These are phyloP conservation scores for Hybos culiciformis DNA, from an alignment of 2,888 invertebrate genomes.

Conservation along the genomic window DNA sequence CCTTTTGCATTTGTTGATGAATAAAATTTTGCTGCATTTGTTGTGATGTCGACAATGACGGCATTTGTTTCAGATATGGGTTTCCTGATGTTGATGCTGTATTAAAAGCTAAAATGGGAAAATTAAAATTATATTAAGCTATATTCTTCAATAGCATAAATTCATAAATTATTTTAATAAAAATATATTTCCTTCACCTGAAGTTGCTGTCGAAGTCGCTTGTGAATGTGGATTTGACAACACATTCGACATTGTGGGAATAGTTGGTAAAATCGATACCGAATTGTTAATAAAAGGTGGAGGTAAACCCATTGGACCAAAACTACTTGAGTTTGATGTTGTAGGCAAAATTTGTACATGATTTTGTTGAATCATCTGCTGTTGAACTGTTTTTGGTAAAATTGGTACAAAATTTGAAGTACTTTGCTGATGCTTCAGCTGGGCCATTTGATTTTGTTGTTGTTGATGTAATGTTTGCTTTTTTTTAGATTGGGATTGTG, in stretches of 20 bases:
- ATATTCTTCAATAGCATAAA: too few species aligned
- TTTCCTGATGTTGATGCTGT: too few species aligned
- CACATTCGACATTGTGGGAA: slow-evolving; percentile 1
- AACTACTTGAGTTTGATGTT: slow-evolving; percentile 3
- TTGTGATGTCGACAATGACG: too few species aligned
- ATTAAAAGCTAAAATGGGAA: too few species aligned
- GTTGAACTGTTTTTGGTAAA: not conserved
- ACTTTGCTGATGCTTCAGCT: slow-evolving; percentile 13
- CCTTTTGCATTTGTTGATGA: slow-evolving; percentile 6
- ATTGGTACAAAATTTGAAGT: slow-evolving; percentile 2
- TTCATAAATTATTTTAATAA: not conserved
- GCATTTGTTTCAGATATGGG: too few species aligned
- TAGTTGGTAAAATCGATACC: slow-evolving; percentile 4
- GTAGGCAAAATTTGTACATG: slow-evolving; percentile 2
- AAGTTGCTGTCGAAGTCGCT: slow-evolving; percentile 13
- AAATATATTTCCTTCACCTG: slow-evolving; percentile 22
- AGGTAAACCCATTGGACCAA: not conserved
- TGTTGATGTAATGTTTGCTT: slow-evolving; percentile 6
- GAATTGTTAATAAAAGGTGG: not conserved
- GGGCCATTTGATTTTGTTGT: slow-evolving; percentile 10
- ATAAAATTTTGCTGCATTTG: too few species aligned
- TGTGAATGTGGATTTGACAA: slow-evolving; percentile 8
- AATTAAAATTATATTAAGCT: too few species aligned
- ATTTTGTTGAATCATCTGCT: slow-evolving; percentile 5
- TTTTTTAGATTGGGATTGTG: slow-evolving; percentile 8